These are phyloP conservation scores for Pimephales promelas DNA, from an alignment of 2,113 vertebrate genomes.

Conservation along the genomic window DNA sequence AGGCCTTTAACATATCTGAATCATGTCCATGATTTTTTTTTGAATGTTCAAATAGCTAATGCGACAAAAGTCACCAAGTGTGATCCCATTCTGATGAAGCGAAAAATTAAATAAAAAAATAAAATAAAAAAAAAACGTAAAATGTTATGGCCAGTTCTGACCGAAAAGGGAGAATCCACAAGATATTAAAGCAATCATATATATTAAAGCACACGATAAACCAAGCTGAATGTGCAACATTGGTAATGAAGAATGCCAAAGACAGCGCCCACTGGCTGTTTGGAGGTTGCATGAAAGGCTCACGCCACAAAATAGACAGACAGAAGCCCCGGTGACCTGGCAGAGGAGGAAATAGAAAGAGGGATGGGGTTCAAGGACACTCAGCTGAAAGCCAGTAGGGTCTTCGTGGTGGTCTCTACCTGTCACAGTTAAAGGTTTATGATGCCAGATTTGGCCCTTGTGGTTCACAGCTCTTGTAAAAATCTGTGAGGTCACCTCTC, in stretches of 20 bases:
- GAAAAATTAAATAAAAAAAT: too few relatives aligned
- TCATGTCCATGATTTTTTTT: too few relatives aligned
- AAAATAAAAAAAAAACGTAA: too few relatives aligned
- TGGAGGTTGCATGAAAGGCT: background rate
- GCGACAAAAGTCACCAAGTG: too few relatives aligned
- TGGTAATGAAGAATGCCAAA: background rate
- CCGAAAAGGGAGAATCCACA: too few relatives aligned
- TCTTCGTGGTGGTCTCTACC: constrained; percentile 72
- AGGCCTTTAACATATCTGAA: too few relatives aligned
- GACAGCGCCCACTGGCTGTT: background rate
- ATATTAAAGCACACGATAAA: too few relatives aligned
- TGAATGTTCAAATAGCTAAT: too few relatives aligned
- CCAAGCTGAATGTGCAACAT: background rate
- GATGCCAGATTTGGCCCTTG: constrained; percentile 56
- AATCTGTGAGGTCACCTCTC: constrained; percentile 56
- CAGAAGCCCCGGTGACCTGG: background rate
- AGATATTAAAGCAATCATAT: too few relatives aligned
- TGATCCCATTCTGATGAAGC: too few relatives aligned
- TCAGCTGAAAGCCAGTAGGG: background rate
- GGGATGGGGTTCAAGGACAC: background rate
- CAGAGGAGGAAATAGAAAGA: background rate
- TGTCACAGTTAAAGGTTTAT: constrained; percentile 62
- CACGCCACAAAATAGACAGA: too few relatives aligned
- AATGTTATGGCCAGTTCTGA: too few relatives aligned
- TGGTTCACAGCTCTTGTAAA: constrained; percentile 71